Evolutionary conservation across 2,888 invertebrate species (phyloP), one percentile per base, ranked within the genome.

Genomic region (Thumatha senex): DNA sequence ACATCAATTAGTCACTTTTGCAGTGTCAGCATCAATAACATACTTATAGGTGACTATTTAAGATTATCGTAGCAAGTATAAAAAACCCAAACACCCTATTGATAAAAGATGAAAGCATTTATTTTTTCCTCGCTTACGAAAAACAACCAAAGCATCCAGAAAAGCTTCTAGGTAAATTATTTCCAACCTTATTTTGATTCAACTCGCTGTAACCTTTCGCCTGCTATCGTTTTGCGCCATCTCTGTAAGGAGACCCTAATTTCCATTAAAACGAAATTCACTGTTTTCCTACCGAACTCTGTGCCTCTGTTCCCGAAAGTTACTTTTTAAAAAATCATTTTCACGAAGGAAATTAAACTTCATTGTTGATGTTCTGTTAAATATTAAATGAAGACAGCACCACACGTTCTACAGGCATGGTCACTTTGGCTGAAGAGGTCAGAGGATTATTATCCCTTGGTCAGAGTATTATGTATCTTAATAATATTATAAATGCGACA

Each of bases 191-290:
- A 67, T 67, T 24, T 70, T 65, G 70, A 74, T 72, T 70, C 63
- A 58, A 66, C 67, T 65, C 58, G 33, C 52, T 51, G 64, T 59
- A 70, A 68, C 70, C 75, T 72, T 67, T 69, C 54, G 60, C 70
- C 70, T 68, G 76, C 74, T 82, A 83, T 82, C 80, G 66, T 78
- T 65, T 63, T 67, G 65, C 64, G 56, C 65, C 64, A 65, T 67
- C 65, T 67, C 58, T 58, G 58, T 56, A 58, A 67, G 56, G 40
- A 67, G 65, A 53, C 58, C 68, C 68, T 67, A 64, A 65, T 65
- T 65, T 65, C 68, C 68, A 58, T 54, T 58, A 59, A 63, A 66
- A 58, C 49, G 69, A 50, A 58, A 52, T 46, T 60, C 46, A 47
- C 34, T 51, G 54, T 58, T 54, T 62, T 62, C 63, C 47, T 53